Conservation (phyloP, 2,113 vertebrate species). For the Butastur rufipennis region DNA sequence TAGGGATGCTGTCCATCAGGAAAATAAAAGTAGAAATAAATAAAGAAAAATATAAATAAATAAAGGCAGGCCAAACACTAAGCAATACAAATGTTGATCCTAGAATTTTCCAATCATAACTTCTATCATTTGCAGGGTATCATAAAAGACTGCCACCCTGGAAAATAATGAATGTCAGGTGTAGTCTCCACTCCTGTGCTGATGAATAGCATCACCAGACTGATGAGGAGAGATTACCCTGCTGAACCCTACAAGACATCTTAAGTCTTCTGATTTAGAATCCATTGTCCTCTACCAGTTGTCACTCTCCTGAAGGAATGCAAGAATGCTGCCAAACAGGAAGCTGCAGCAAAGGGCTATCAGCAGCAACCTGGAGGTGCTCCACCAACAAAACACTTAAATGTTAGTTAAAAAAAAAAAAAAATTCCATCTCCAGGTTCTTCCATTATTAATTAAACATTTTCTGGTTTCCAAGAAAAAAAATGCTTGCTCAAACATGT, state of each 20-base stretch:
- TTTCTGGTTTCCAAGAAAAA: background rate
- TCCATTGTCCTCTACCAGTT: background rate
- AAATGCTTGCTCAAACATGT: background rate
- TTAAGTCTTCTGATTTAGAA: slow-evolving; percentile 49
- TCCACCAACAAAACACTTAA: background rate
- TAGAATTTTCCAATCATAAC: slow-evolving; percentile 18
- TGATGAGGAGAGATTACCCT: slow-evolving; percentile 52
- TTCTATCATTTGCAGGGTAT: background rate
- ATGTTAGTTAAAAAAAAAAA: background rate
- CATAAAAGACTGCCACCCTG: slow-evolving; percentile 1
- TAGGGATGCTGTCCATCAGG: background rate
- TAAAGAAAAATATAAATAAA: background rate
- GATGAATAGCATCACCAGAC: slow-evolving; percentile 1
- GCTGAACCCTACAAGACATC: slow-evolving; percentile 49
- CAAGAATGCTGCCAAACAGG: background rate
- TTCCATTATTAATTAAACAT: background rate
- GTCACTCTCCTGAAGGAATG: slow-evolving; percentile 7
- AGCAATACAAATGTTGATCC: background rate
- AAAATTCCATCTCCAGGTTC: background rate
- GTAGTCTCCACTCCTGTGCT: background rate
- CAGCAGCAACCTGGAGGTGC: background rate
- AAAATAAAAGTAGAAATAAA: background rate
- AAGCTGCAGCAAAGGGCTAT: background rate
- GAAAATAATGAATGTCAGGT: slow-evolving; percentile 26
- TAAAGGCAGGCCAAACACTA: background rate